Evolutionary conservation across 2,797 vertebrate species (phyloP).

Genomic region (Bradypodion ventrale): DNA sequence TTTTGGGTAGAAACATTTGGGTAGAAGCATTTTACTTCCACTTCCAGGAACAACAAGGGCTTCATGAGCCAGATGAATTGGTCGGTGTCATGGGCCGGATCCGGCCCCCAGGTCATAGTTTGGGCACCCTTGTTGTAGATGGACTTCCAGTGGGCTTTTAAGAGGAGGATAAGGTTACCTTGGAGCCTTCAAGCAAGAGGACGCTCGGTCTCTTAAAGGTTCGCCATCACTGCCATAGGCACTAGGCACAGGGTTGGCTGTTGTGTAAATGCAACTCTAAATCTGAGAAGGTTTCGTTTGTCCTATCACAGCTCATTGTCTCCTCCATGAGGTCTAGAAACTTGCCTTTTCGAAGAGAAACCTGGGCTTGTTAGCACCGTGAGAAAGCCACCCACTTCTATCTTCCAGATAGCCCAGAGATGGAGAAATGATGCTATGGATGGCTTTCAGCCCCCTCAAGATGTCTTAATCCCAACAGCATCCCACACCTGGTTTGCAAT

Average conservation of each 20-base stretch:
- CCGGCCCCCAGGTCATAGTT: too few relatives aligned
- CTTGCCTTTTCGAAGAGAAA: not conserved
- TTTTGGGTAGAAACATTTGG: too few relatives aligned
- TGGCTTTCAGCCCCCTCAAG: accelerated
- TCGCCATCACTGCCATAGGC: too few relatives aligned
- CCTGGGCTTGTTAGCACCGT: not conserved
- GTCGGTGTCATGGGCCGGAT: too few relatives aligned
- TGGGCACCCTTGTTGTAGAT: too few relatives aligned
- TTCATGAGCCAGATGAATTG: too few relatives aligned
- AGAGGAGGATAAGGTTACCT: slow-evolving; percentile 1
- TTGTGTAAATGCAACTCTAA: not conserved
- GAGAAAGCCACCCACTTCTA: not conserved
- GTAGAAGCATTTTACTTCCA: too few relatives aligned
- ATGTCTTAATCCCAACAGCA: not conserved
- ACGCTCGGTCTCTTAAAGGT: too few relatives aligned
- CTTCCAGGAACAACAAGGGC: too few relatives aligned
- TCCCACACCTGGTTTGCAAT: not conserved
- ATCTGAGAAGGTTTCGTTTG: not conserved
- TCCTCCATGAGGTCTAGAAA: not conserved
- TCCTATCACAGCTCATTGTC: not conserved
- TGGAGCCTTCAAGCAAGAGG: not conserved
- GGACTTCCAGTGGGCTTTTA: not conserved
- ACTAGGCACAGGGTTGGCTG: too few relatives aligned
- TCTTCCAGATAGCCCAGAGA: not conserved
- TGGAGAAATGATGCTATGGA: not conserved